Base-by-base conservation (phyloP, 2,113 vertebrate genomes). In the Cheirogaleus medius region DNA sequence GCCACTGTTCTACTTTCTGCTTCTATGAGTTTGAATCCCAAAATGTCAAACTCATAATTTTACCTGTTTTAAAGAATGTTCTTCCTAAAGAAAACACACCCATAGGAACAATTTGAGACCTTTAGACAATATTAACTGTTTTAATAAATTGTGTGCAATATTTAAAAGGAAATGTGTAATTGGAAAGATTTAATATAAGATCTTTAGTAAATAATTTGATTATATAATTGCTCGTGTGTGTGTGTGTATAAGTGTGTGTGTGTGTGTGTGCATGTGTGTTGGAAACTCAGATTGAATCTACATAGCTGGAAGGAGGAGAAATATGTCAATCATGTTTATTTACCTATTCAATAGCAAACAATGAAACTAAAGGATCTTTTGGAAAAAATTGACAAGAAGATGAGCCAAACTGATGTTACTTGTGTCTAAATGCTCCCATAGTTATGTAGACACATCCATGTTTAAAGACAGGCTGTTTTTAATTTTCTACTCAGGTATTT, bases 371-470 rank as follows among this genome's bases (percentile, higher is more conserved):
- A 69, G 68, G 44, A 85, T 83, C 54, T 91, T 81, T 93, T 63
- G 54, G 21, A 73, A n/a, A 97, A 54, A 97, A 97, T 23, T 95
- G 81, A 92, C 90, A 82, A 92, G 15, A 64, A 92, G 29, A 77
- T 96, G 49, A 95, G n/a, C 18, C 21, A 96, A 94, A 94, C 29
- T 91, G 25, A 71, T 96, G 37, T 85, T 56, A 54, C 6, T 69
- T 96, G 37, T 71, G 37, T 76, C 23, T 93, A 89, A 96, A 78
- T 78, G 54, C 71, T 23, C 20, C 69, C 64, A 34, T 49, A 76
- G 25, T 87, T 95, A 74, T 21, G 47, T 8, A 97, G 74, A 86
- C 78, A 84, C 77, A 69, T 63, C 32, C 37, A 74, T 49, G 10
- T 17, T 77, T 91, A 78, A 60, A 90, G 13, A 87, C 1, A 78